Conservation (phyloP, 2,797 vertebrate genomes). For the Lagodon rhomboides region DNA sequence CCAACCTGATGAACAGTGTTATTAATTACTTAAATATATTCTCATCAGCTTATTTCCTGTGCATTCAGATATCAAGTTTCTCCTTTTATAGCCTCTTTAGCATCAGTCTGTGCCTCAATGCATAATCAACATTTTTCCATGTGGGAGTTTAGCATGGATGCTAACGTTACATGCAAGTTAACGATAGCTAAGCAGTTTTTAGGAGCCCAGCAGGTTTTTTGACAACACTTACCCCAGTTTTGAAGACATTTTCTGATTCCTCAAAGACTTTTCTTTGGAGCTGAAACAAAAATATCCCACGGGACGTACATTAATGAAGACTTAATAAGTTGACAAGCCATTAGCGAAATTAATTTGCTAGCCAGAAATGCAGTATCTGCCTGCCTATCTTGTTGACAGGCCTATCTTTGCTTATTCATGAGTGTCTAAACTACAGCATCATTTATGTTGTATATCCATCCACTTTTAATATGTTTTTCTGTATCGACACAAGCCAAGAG, state of each 20-base stretch:
- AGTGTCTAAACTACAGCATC: not conserved
- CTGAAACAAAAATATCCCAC: not conserved
- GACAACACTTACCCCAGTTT: not conserved
- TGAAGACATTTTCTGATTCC: not conserved
- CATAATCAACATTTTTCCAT: not conserved
- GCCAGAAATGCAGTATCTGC: not conserved
- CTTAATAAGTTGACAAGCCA: not conserved
- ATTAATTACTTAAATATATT: not conserved
- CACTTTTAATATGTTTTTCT: not conserved
- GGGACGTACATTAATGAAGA: not conserved
- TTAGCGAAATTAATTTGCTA: not conserved
- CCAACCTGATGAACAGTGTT: not conserved
- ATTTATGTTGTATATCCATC: not conserved
- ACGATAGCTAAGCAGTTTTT: not conserved
- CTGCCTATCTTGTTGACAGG: not conserved
- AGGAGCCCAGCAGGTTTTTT: not conserved
- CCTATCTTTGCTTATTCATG: not conserved
- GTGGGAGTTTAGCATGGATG: not conserved
- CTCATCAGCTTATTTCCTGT: not conserved
- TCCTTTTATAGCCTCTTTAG: not conserved
- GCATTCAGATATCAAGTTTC: fast-evolving
- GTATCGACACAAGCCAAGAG: not conserved
- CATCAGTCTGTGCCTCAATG: too few species aligned
- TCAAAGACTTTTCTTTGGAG: not conserved
- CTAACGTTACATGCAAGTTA: not conserved